A percentile compares a stretch with the other conserved stretches of the same genome.
phyloP scores from a whole-genome alignment of 2,888 invertebrate species.

The Agonopterix arenella region DNA sequence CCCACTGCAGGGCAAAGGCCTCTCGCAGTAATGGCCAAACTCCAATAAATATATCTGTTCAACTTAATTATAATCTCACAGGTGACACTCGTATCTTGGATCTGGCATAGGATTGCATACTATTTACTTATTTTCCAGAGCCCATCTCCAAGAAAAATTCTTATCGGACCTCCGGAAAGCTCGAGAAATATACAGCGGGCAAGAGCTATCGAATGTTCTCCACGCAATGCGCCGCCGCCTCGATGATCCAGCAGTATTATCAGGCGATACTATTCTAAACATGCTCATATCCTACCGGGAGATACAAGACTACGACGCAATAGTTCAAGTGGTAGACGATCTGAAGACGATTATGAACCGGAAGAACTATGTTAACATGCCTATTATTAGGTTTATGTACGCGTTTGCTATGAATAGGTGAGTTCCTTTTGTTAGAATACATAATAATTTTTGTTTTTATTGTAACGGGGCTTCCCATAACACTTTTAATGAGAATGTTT shows the following conservation, averaged over 20 bases:
- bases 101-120: not conserved
- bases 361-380: slow-evolving; percentile 91
- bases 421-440: slow-evolving; percentile 11
- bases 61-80: not conserved
- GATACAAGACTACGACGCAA: slow-evolving; percentile 97
- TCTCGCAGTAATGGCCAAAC: too few species aligned
- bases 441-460: too few species aligned
- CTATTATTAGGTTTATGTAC: slow-evolving; percentile 94
- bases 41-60: too few species aligned
- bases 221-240: slow-evolving; percentile 94
- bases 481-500: too few species aligned
- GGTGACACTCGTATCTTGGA: not conserved
- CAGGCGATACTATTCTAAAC: slow-evolving; percentile 96
- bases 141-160: slow-evolving; percentile 98
- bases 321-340: slow-evolving; percentile 97
- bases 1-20: too few species aligned
- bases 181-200: slow-evolving; percentile 90
- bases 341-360: slow-evolving; percentile 92
- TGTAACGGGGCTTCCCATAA: too few species aligned
- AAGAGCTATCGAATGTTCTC: slow-evolving; percentile 86
- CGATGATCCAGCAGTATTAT: slow-evolving; percentile 97
- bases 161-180: slow-evolving; percentile 94
- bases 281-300: slow-evolving; percentile 95
- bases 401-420: slow-evolving; percentile 97
- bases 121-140: slow-evolving; percentile 71